phyloP scores from a whole-genome alignment of 2,113 vertebrate species.

The Varanus salvator region DNA sequence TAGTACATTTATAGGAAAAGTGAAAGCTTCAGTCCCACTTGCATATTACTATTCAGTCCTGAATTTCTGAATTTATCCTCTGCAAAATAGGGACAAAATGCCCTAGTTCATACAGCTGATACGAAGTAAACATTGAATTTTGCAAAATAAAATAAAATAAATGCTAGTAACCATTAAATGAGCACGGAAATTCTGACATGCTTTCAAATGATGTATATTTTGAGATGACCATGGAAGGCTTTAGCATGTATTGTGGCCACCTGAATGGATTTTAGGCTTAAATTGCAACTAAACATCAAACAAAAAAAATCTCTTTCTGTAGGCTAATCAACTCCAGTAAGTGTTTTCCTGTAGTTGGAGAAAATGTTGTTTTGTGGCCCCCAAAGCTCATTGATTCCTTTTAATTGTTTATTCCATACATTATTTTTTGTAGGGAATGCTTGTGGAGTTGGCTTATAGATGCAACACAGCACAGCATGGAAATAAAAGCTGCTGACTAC shows the following conservation, averaged over 20 bases:
- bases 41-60: not conserved
- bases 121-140: not conserved
- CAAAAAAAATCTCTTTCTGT: not conserved
- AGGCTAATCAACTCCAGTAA: conserved; percentile 15
- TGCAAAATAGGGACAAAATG: not conserved
- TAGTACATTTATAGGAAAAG: not conserved
- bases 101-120: not conserved
- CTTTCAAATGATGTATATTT: not conserved
- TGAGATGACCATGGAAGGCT: not conserved
- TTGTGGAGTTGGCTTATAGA: conserved; percentile 5
- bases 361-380: conserved; percentile 8
- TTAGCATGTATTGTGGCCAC: not conserved
- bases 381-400: conserved; percentile 19
- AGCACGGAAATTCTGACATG: not conserved
- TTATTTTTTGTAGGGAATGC: conserved; percentile 2
- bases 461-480: conserved; percentile 2
- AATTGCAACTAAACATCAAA: no score
- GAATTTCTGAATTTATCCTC: not conserved
- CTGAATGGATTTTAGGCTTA: not conserved
- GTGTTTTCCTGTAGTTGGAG: conserved; percentile 2
- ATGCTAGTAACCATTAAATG: not conserved
- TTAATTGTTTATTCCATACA: conserved; percentile 25
- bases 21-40: no score
- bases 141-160: not conserved
- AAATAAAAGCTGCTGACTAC: not conserved